phyloP scores from a whole-genome alignment of 1,140 invertebrate species.

The Drosophila bocqueti region DNA sequence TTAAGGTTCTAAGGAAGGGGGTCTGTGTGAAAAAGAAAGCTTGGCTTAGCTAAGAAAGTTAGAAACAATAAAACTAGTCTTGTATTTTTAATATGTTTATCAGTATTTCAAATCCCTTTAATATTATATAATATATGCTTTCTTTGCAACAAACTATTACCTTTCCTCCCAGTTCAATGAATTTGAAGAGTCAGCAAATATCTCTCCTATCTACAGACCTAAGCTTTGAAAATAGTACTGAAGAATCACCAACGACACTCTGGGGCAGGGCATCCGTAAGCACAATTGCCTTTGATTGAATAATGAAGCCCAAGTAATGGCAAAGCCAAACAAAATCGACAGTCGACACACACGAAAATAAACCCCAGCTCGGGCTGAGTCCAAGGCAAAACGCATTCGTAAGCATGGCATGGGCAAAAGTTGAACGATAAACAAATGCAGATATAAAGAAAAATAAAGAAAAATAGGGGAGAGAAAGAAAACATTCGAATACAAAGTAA shows the following conservation, averaged over 20 bases:
- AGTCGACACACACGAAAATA: slow-evolving; percentile 27
- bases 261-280: slow-evolving; percentile 22
- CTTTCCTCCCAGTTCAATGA: not conserved
- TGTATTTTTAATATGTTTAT: not conserved
- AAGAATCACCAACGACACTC: slow-evolving; percentile 25
- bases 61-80: not conserved
- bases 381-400: slow-evolving; percentile 58
- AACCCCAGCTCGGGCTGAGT: slow-evolving; percentile 25
- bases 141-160: not conserved
- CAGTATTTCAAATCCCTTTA: not conserved
- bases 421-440: slow-evolving; percentile 52
- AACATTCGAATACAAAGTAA: slow-evolving; percentile 56
- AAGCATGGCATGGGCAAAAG: slow-evolving; percentile 41
- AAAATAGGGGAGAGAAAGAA: slow-evolving; percentile 35
- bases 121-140: not conserved
- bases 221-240: not conserved
- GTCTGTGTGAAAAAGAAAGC: not conserved
- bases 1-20: slow-evolving; percentile 15
- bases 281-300: slow-evolving; percentile 77
- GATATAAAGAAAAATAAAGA: slow-evolving; percentile 43
- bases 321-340: slow-evolving; percentile 65
- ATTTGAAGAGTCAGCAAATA: not conserved
- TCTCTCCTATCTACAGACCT: not conserved
- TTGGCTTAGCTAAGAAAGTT: not conserved
- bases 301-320: slow-evolving; percentile 72